Evolutionary conservation across 2,888 invertebrate genomes (phyloP), one percentile per base, ranked within the genome.

Genomic region (Lasioglossum leucozonium): DNA sequence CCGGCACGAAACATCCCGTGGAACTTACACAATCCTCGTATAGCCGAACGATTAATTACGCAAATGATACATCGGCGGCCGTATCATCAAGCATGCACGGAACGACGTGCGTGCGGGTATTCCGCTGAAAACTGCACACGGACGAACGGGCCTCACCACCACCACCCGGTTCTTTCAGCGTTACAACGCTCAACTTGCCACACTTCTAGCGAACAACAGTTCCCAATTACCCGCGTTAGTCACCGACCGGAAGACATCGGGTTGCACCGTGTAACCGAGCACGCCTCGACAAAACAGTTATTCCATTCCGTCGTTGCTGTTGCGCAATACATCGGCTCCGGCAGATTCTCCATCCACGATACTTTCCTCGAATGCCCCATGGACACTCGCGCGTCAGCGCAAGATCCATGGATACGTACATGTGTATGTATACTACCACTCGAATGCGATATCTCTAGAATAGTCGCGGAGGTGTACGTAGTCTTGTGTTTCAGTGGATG

Each of bases 251-350:
- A 77, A 75, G 80, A 86, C 81, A 82, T 79, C 73, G 77, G 73
- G 77, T 69, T 62, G 73, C 78, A 85, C 16, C 71, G 69, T 78
- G 85, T 72, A 81, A 81, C 77, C 84, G 77, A 77, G 85, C 77
- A 80, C 80, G 69, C 80, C 84, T 40, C 77, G 67, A 55, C 79
- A 34, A 80, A 84, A 85, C 84, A 81, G 80, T 84, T 85, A 85
- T 78, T 75, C 76, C 81, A 55, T 72, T 34, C n/a, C 55, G 26
- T 78, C 78, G 81, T 42, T 30, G 78, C 22, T 34, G 75, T 81
- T 77, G 79, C 76, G 83, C 58, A 67, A 83, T 79, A 40, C 37
- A 47, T 30, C 26, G 58, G 26, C 58, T 30, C 6, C 76, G 10
- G 47, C 30, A 2, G 67, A 72, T 77, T 30, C 75, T 73, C 73